These are phyloP conservation scores for Neopelma chrysocephalum DNA, from an alignment of 2,797 vertebrate genomes.

Conservation along the genomic window DNA sequence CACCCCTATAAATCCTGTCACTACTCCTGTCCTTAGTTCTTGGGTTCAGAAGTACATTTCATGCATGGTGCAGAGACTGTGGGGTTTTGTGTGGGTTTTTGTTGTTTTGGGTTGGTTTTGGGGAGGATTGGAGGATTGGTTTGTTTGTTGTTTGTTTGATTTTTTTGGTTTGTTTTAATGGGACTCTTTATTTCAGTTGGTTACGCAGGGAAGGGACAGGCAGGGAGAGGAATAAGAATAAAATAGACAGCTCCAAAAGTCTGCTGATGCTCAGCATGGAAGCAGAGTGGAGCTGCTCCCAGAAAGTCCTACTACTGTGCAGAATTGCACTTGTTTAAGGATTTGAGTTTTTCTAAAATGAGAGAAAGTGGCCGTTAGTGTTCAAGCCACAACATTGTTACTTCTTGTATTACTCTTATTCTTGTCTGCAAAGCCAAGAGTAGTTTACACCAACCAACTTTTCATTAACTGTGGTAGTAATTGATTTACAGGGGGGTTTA, in stretches of 20 bases:
- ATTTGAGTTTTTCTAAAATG: background rate
- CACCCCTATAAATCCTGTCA: background rate
- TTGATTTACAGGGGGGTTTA: slow-evolving; percentile 57
- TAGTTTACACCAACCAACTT: slow-evolving; percentile 48
- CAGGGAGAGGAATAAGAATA: background rate
- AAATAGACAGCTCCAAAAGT: background rate
- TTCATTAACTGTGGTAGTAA: slow-evolving; percentile 53
- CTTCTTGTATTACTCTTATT: slow-evolving; percentile 48
- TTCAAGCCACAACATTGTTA: slow-evolving; percentile 45
- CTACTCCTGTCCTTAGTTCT: background rate
- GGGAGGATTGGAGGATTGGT: too few species aligned
- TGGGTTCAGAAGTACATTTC: background rate
- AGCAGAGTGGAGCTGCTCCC: background rate
- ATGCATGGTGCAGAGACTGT: background rate
- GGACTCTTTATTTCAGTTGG: background rate
- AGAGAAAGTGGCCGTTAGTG: slow-evolving; percentile 4
- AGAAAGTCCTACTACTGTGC: background rate
- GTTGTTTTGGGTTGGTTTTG: background rate
- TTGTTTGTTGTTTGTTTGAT: fast-evolving
- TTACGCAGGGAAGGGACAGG: background rate
- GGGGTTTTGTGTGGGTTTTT: background rate
- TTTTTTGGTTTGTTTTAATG: background rate
- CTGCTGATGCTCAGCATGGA: background rate
- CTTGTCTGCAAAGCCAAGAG: slow-evolving; percentile 55
- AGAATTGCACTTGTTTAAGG: background rate